A percentile compares a stretch with the other conserved stretches of the same genome.
Conservation (phyloP, 2,113 vertebrate species). For the Nesoenas mayeri region DNA sequence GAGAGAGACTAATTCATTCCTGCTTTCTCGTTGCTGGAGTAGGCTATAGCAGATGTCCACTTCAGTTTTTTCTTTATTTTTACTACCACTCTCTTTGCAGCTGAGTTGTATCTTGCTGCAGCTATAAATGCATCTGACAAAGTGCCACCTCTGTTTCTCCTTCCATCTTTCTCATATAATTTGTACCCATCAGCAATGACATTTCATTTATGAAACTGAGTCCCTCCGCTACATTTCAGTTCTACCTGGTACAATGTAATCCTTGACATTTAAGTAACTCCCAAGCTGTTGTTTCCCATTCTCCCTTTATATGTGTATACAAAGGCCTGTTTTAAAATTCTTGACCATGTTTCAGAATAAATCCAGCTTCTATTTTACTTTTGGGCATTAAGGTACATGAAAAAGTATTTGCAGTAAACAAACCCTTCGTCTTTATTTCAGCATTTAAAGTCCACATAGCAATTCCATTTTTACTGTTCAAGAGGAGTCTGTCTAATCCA, state of each 20-base stretch:
- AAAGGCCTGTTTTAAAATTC: conserved; percentile 38
- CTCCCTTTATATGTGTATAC: conserved; percentile 8
- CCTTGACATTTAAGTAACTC: conserved; percentile 61
- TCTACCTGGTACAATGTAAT: conserved; percentile 40
- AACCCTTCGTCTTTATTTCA: background rate
- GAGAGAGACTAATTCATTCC: background rate
- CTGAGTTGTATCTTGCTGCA: conserved; percentile 7
- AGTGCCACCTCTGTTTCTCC: conserved; percentile 4
- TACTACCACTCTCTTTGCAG: background rate
- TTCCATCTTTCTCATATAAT: conserved; percentile 31
- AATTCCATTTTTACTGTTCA: background rate
- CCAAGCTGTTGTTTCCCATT: background rate
- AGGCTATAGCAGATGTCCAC: background rate
- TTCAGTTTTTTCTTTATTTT: background rate
- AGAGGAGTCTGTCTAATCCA: background rate
- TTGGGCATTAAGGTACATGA: background rate
- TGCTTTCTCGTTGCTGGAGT: background rate
- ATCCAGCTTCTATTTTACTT: conserved; percentile 15
- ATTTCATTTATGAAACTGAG: conserved; percentile 57
- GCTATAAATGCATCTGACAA: conserved; percentile 38
- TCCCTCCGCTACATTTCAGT: conserved; percentile 23
- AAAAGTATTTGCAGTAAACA: conserved; percentile 14
- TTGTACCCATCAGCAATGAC: conserved; percentile 52
- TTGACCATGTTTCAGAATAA: conserved; percentile 24
- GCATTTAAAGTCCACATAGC: background rate